These are phyloP conservation scores for Onthophagus taurus DNA, from an alignment of 1,140 invertebrate genomes.

Conservation along the genomic window DNA sequence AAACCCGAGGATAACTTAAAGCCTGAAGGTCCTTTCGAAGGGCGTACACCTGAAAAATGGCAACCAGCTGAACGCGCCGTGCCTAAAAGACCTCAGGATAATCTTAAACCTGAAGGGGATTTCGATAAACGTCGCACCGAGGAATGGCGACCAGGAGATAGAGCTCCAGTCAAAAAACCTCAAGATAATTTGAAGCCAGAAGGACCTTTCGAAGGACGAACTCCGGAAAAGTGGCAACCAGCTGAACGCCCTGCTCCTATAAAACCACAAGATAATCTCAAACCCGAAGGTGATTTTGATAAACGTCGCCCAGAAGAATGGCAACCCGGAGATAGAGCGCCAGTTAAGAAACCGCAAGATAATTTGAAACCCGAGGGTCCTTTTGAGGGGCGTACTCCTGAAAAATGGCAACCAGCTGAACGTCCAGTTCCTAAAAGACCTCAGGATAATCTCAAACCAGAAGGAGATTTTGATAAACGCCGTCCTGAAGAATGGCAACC, in stretches of 20 bases:
- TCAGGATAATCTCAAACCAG: constrained; percentile 44
- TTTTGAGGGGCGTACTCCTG: constrained; percentile 41
- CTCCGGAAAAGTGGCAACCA: constrained; percentile 44
- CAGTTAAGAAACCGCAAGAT: constrained; percentile 39
- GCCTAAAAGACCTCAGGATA: constrained; percentile 46
- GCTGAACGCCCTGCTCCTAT: constrained; percentile 52
- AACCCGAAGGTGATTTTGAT: constrained; percentile 53
- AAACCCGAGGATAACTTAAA: constrained; percentile 47
- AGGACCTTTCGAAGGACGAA: constrained; percentile 38
- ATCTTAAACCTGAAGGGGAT: constrained; percentile 41
- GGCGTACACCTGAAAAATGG: constrained; percentile 37
- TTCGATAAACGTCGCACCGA: constrained; percentile 36
- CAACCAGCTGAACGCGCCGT: constrained; percentile 44
- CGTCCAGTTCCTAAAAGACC: constrained; percentile 42
- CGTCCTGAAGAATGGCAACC: constrained; percentile 31
- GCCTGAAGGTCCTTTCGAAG: constrained; percentile 45
- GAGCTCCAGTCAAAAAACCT: constrained; percentile 36
- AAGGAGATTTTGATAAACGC: constrained; percentile 45
- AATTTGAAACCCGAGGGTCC: constrained; percentile 50
- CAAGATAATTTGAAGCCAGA: constrained; percentile 41
- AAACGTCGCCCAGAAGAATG: constrained; percentile 38
- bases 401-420: constrained; percentile 41
- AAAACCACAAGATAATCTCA: constrained; percentile 48
- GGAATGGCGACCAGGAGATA: constrained; percentile 34
- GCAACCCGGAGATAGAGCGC: constrained; percentile 38